Evolutionary conservation across 53 echinoderm and acorn worm species (phyloP), one percentile per base, ranked within the genome.

Genomic region (Hippasteria phrygiana): DNA sequence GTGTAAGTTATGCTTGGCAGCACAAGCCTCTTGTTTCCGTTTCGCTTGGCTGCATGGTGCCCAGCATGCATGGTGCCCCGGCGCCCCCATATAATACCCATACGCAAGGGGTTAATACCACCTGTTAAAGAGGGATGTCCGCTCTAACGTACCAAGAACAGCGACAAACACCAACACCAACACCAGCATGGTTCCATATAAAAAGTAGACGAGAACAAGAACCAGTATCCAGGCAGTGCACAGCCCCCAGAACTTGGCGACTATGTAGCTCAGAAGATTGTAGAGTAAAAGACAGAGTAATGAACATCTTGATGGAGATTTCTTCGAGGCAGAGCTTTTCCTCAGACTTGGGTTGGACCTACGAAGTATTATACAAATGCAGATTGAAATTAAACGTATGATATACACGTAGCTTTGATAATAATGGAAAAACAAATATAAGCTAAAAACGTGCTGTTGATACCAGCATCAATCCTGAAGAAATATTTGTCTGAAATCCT

Each of bases 151-250:
- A 90, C 90, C 90, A 16, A 90, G 40, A 56, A 90, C 7, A 42
- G 90, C 90, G 2, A 43, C 59, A 20, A 78, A 45, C n/a, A 83
- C 79, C 39, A 83, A 42, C 47, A 73, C 10, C 34, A 90, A 55
- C 5, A 51, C 55, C 13, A 83, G 48, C 17, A 48, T 32, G 32
- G 73, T 70, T 13, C 83, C 90, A 14, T 82, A 62, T 10, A 72
- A 27, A 37, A 55, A 74, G 53, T 90, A 90, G 26, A 82, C 46
- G 8, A 90, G 72, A 32, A 90, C 45, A 5, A 90, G 82, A 56
- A 83, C 56, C 53, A 90, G 90, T 66, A 82, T 79, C 55, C 90
- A 73, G 22, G 83, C 70, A 32, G 79, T 90, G 47, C 90, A 90
- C 20, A 90, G 47, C 32, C 83, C 73, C 90, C 90, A 90, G 83